These are phyloP conservation scores for Aricia artaxerxes DNA, from an alignment of 2,888 invertebrate genomes.

Conservation along the genomic window DNA sequence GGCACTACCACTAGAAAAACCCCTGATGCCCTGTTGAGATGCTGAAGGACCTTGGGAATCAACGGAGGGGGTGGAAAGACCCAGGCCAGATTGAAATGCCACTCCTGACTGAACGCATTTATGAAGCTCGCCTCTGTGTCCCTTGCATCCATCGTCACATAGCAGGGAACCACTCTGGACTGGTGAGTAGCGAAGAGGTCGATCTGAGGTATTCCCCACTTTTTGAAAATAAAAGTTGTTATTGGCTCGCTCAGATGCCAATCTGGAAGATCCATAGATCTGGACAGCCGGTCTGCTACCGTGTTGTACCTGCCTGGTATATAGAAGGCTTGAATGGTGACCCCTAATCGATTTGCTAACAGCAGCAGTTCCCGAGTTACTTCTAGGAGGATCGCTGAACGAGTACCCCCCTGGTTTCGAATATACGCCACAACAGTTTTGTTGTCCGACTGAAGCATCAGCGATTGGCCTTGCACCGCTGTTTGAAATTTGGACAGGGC, in stretches of 20 bases:
- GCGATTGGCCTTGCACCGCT: too few relatives aligned
- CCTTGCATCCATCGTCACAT: not conserved
- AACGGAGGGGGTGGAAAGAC: not conserved
- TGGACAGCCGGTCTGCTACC: not conserved
- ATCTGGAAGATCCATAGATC: not conserved
- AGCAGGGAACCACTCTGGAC: not conserved
- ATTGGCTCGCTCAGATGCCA: not conserved
- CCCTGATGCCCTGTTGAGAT: slow-evolving; percentile 1
- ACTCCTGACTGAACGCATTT: not conserved
- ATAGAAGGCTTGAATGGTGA: not conserved
- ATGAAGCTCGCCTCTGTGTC: not conserved
- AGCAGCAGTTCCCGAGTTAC: too few relatives aligned
- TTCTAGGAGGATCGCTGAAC: too few relatives aligned
- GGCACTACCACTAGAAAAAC: not conserved
- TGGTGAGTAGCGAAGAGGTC: not conserved
- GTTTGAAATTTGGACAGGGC: too few relatives aligned
- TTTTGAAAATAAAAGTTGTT: not conserved
- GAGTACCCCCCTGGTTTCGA: too few relatives aligned
- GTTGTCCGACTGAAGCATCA: too few relatives aligned
- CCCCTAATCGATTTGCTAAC: too few relatives aligned
- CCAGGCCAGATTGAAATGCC: not conserved
- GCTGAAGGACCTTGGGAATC: not conserved
- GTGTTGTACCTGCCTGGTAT: slow-evolving; percentile 1
- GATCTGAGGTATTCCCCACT: not conserved
- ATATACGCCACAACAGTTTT: too few relatives aligned